These are phyloP conservation scores for Drosophila ochracea DNA, from an alignment of 2,888 invertebrate genomes.

Conservation along the genomic window DNA sequence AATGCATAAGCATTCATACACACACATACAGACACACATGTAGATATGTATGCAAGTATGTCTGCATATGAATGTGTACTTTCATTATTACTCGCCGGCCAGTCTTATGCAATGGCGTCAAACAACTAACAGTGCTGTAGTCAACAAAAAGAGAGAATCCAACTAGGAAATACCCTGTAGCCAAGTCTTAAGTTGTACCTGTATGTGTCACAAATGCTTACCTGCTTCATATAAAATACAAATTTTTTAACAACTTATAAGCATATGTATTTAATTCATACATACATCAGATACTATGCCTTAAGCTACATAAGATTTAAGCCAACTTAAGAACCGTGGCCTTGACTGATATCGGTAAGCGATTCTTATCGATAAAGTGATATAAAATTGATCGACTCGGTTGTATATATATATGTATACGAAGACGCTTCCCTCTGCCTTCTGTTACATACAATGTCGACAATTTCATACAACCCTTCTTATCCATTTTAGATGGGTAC, in stretches of 20 bases:
- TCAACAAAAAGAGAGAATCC: not conserved
- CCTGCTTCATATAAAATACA: not conserved
- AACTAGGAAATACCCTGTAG: not conserved
- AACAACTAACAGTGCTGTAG: constrained; percentile 1
- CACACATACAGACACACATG: not conserved
- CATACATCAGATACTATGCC: not conserved
- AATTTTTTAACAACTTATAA: not conserved
- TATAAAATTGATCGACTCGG: not conserved
- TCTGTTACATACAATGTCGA: not conserved
- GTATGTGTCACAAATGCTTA: not conserved
- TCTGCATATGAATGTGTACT: not conserved
- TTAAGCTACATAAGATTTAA: not conserved
- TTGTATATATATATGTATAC: not conserved
- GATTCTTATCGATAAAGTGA: not conserved
- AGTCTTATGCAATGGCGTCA: constrained; percentile 56
- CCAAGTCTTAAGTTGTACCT: not conserved
- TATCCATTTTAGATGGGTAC: not conserved
- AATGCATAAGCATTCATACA: not conserved
- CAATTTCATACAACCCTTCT: not conserved
- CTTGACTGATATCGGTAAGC: not conserved
- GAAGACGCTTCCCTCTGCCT: not conserved
- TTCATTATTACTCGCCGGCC: constrained; percentile 22
- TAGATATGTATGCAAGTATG: not conserved
- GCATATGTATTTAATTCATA: not conserved
- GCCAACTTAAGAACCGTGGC: not conserved